Conservation (phyloP, 2,888 invertebrate genomes). For the Chydorus sphaericus region DNA sequence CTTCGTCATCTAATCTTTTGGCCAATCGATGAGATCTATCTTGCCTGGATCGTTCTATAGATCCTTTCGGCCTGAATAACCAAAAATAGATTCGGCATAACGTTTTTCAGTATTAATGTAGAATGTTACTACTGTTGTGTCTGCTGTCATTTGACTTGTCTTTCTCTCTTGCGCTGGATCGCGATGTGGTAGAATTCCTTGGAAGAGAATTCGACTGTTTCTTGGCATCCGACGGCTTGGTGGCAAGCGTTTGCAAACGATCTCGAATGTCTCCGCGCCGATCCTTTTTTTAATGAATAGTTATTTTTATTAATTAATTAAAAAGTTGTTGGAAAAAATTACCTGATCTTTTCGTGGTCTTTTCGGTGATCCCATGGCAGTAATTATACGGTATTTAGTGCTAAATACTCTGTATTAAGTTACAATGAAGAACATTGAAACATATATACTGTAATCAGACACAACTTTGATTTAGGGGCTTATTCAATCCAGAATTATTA, state of each 20-base stretch:
- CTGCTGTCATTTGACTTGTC: too few species aligned
- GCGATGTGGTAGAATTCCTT: too few species aligned
- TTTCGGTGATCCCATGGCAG: neutral
- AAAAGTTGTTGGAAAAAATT: neutral
- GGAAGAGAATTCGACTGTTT: neutral
- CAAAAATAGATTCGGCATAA: too few species aligned
- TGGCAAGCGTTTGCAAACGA: neutral
- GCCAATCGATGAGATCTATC: neutral
- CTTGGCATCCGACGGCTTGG: neutral
- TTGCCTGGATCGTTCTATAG: neutral
- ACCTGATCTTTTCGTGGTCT: neutral
- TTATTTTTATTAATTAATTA: neutral
- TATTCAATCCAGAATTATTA: too few species aligned
- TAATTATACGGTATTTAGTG: neutral
- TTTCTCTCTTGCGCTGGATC: too few species aligned
- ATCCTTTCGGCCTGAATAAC: neutral
- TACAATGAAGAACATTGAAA: too few species aligned
- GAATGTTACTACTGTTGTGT: too few species aligned
- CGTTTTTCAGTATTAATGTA: too few species aligned
- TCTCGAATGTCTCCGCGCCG: neutral
- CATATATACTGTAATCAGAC: too few species aligned
- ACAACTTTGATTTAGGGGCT: too few species aligned
- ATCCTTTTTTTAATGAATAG: neutral
- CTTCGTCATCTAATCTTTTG: neutral
- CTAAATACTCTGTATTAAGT: too few species aligned